Base-by-base conservation (phyloP, 23 tunicate genomes). In the Botrylloides violaceus region DNA sequence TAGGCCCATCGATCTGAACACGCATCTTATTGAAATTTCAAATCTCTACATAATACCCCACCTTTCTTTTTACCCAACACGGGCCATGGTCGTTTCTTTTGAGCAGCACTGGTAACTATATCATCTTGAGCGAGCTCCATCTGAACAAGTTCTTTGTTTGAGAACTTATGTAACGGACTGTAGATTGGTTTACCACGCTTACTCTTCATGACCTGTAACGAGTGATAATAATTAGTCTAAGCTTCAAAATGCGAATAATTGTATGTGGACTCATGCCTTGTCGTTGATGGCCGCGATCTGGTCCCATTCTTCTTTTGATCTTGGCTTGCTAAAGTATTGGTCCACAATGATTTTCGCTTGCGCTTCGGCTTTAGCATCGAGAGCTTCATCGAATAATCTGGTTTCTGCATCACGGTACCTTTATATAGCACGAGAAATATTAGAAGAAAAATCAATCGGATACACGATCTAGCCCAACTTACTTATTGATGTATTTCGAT, bases 141-240 rank as follows among this genome's bases (percentile, higher is more conserved):
- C 32, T 53, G 61, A 27, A 77, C 65, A 6, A 82, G 39, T 58
- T 88, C 96, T 9, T 83, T 83, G 78, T 90, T 90, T 2, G 78
- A 83, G 47, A 90, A 90, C 43, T 78, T 78, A 55, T 90, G 97
- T 19, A 90, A 34, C 6, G 97, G 97, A 57, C 90, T 83, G 85
- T 90, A 90, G 26, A 90, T 90, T 3, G 97, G 94, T 66, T 79
- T 83, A 2, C 97, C 97, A 18, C 97, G 73, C 60, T 90, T 90
- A 75, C 97, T 90, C 30, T 73, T 58, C 36, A 75, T 90, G 20
- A 90, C 97, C 97, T 88, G 65, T 4, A 55, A 36, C 5, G 37
- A 19, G 21, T 22, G 65, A 60, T 25, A 15, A 15, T n/a, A 0
- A 25, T 18, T 1, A 23, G 26, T 60, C 21, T 60, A 60, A 47